Conservation (phyloP, 2,113 vertebrate genomes). For the Phyllostomus discolor region DNA sequence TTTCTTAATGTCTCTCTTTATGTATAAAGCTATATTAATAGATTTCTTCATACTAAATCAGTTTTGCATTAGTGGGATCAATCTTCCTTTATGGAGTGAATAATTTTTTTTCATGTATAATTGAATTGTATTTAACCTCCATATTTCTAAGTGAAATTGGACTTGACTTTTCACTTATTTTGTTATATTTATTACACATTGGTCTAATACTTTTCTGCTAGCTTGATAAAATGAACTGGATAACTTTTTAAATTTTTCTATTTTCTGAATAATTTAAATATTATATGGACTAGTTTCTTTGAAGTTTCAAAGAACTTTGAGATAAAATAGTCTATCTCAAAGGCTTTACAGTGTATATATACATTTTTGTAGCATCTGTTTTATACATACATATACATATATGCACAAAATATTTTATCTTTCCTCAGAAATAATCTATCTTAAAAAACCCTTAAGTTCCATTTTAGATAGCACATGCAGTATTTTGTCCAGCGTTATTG, state of each 20-base stretch:
- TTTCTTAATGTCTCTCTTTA: not conserved
- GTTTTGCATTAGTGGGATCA: not conserved
- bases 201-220: not conserved
- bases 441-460: not conserved
- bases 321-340: not conserved
- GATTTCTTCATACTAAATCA: not conserved
- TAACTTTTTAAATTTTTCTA: not conserved
- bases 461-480: not conserved
- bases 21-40: not conserved
- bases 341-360: not conserved
- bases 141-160: not conserved
- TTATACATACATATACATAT: not conserved
- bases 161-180: not conserved
- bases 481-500: not conserved
- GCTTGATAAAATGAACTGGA: not conserved
- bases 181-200: not conserved
- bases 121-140: not conserved
- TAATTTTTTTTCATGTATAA: not conserved
- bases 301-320: not conserved
- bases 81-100: not conserved
- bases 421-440: not conserved
- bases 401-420: not conserved
- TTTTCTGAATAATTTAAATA: not conserved
- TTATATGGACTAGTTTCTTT: not conserved
- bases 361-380: not conserved